These are phyloP conservation scores for Acronicta aceris DNA, from an alignment of 2,888 invertebrate species.

Conservation along the genomic window DNA sequence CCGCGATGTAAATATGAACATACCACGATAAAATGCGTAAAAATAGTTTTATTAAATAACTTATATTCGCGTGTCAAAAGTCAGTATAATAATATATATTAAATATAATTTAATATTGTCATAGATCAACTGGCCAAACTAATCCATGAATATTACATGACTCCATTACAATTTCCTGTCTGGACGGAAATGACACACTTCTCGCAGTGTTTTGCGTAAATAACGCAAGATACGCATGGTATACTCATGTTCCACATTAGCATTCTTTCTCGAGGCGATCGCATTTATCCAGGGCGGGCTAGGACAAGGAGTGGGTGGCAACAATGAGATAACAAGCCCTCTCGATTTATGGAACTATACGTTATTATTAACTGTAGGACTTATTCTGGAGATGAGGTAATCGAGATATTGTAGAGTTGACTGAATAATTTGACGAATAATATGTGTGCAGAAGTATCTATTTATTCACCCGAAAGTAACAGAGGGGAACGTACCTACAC, in stretches of 20 bases:
- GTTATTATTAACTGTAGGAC: conserved; percentile 34
- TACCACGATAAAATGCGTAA: no score
- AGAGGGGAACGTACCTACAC: no score
- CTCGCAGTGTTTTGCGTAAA: conserved; percentile 31
- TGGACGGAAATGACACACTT: conserved; percentile 31
- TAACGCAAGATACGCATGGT: conserved; percentile 13
- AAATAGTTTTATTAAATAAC: no score
- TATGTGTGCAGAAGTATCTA: no score
- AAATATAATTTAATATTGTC: conserved; percentile 1
- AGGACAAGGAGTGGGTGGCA: conserved; percentile 55
- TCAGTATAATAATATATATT: no score
- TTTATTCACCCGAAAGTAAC: no score
- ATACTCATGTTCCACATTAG: conserved; percentile 31
- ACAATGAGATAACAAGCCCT: conserved; percentile 56
- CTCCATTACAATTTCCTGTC: conserved; percentile 33
- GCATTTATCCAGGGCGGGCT: conserved; percentile 41
- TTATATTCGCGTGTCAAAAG: no score
- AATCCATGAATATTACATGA: conserved; percentile 20
- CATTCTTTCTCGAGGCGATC: conserved; percentile 42
- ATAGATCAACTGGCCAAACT: conserved; percentile 4
- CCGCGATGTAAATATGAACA: no score
- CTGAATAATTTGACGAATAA: no score
- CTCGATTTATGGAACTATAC: conserved; percentile 52
- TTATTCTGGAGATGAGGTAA: conserved; percentile 43
- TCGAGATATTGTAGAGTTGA: conserved; percentile 5